Evolutionary conservation across 2,888 invertebrate genomes (phyloP).

Genomic region (Euzetes globulus): DNA sequence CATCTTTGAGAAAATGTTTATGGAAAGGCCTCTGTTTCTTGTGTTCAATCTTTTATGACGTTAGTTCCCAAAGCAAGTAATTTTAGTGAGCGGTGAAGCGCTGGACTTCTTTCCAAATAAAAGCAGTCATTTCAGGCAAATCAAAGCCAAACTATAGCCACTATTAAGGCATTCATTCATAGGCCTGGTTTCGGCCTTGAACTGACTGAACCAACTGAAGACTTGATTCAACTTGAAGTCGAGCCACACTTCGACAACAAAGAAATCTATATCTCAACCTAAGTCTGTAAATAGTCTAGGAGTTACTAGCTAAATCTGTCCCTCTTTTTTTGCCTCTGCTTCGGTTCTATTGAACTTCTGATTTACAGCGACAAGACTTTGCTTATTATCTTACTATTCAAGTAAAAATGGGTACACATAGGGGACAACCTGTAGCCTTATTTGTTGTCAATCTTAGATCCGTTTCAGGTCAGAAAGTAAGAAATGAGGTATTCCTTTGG

Average conservation of each 20-base stretch:
- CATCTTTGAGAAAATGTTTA: background rate
- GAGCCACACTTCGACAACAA: constrained; percentile 10
- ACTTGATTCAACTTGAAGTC: background rate
- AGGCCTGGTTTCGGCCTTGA: background rate
- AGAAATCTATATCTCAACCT: background rate
- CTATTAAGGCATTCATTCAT: background rate
- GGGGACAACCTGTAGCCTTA: background rate
- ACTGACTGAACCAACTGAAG: constrained; percentile 11
- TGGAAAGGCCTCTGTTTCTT: background rate
- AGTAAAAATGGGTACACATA: background rate
- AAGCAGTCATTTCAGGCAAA: background rate
- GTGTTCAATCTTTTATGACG: constrained; percentile 2
- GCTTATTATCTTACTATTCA: constrained; percentile 3
- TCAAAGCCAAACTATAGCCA: background rate
- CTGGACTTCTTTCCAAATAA: background rate
- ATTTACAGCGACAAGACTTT: background rate
- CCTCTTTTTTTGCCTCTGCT: background rate
- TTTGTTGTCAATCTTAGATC: background rate
- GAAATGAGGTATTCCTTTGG: background rate
- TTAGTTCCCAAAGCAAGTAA: background rate
- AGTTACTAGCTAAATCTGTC: background rate
- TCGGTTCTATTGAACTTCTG: background rate
- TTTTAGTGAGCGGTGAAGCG: background rate
- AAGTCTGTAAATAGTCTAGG: constrained; percentile 6
- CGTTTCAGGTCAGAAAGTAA: background rate